phyloP scores from a whole-genome alignment of 2,888 invertebrate genomes.

The Drosophila mimica region DNA sequence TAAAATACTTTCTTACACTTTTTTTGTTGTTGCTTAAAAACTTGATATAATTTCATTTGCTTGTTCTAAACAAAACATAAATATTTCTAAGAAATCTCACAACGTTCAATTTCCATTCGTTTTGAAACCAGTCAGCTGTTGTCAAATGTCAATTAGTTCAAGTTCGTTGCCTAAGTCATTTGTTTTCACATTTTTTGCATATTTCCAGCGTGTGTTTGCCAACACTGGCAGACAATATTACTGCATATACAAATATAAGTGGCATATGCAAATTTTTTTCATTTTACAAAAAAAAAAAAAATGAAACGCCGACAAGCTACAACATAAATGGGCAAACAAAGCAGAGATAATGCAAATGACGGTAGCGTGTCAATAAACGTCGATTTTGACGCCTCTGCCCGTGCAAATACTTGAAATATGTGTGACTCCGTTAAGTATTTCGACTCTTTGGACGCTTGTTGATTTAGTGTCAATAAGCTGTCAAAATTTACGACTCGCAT shows the following conservation, averaged over 20 bases:
- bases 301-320: background rate
- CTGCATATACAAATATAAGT: slow-evolving; percentile 6
- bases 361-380: slow-evolving; percentile 65
- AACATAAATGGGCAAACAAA: slow-evolving; percentile 31
- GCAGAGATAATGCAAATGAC: slow-evolving; percentile 49
- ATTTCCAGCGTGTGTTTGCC: slow-evolving; percentile 8
- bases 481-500: slow-evolving; percentile 72
- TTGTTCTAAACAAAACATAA: background rate
- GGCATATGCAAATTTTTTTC: slow-evolving; percentile 21
- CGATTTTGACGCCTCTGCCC: slow-evolving; percentile 47
- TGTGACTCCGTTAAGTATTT: slow-evolving; percentile 27
- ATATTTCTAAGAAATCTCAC: background rate
- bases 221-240: slow-evolving; percentile 9
- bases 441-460: slow-evolving; percentile 24
- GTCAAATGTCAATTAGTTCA: slow-evolving; percentile 22
- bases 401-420: slow-evolving; percentile 44
- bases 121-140: slow-evolving; percentile 1
- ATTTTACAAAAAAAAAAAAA: background rate
- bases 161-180: slow-evolving; percentile 73
- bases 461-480: slow-evolving; percentile 79
- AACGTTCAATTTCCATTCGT: background rate
- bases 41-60: background rate
- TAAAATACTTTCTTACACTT: background rate
- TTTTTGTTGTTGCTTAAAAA: background rate
- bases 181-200: slow-evolving; percentile 41